These are phyloP conservation scores for Aleiodes testaceus DNA, from an alignment of 2,888 invertebrate genomes.

Conservation along the genomic window DNA sequence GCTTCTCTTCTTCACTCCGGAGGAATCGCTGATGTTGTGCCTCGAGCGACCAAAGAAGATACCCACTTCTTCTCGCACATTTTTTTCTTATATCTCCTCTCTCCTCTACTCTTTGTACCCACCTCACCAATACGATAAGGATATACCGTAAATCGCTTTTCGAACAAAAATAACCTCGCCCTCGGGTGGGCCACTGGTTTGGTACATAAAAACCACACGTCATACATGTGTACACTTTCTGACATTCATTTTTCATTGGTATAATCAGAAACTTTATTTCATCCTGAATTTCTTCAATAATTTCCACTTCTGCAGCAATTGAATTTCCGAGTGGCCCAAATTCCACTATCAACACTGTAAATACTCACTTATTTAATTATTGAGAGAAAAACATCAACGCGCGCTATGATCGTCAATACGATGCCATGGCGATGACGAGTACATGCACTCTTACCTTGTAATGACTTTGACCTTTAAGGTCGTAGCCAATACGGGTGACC, in stretches of 20 bases:
- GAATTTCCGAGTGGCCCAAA: no score
- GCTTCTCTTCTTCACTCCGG: conserved; percentile 34
- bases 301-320: no score
- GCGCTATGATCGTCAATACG: conserved; percentile 14
- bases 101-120: conserved; percentile 5
- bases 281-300: neutral
- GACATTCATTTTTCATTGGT: no score
- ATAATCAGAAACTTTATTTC: neutral
- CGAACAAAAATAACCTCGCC: conserved; percentile 46
- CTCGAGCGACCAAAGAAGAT: conserved; percentile 4
- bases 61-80: conserved; percentile 22
- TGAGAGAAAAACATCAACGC: conserved; percentile 10
- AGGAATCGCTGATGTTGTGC: conserved; percentile 1
- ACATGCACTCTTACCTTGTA: conserved; percentile 50
- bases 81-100: conserved; percentile 12
- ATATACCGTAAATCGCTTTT: conserved; percentile 46
- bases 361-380: no score
- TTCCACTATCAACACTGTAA: no score
- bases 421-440: conserved; percentile 48
- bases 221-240: conserved; percentile 12
- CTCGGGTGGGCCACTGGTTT: conserved; percentile 34
- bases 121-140: conserved; percentile 28
- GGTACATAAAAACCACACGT: conserved; percentile 35
- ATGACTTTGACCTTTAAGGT: conserved; percentile 61
- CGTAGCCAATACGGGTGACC: conserved; percentile 48